Evolutionary conservation across 1,140 invertebrate species (phyloP).

Genomic region (Aporrectodea caliginosa): DNA sequence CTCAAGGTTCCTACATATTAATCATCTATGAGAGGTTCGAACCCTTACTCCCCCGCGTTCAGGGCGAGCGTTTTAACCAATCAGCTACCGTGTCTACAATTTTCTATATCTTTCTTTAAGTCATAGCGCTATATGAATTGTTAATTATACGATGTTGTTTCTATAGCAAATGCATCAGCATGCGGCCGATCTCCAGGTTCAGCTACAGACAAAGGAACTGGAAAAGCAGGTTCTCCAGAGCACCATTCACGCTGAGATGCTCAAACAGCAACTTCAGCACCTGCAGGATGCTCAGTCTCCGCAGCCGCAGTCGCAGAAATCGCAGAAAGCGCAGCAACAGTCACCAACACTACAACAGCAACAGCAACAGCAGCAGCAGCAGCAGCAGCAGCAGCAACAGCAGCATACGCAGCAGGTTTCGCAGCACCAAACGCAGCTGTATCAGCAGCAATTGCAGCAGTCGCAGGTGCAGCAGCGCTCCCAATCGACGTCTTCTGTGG

Average conservation of each 20-base stretch:
- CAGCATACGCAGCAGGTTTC: too few species aligned
- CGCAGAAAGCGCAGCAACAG: too few species aligned
- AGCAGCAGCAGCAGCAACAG: too few species aligned
- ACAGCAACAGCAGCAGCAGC: too few species aligned
- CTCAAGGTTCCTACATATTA: too few species aligned
- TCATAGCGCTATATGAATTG: neutral
- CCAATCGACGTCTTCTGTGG: too few species aligned
- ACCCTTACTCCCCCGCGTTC: too few species aligned
- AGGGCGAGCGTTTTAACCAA: neutral
- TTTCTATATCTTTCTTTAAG: neutral
- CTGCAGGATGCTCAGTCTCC: neutral
- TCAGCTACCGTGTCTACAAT: neutral
- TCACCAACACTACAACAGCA: too few species aligned
- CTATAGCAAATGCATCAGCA: neutral
- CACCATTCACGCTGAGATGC: neutral
- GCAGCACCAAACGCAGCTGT: too few species aligned
- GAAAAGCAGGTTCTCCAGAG: neutral
- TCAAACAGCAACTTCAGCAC: neutral
- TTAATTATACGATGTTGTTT: neutral
- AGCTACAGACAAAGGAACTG: neutral
- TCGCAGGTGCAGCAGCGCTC: too few species aligned
- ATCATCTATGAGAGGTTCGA: too few species aligned
- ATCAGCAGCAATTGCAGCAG: too few species aligned
- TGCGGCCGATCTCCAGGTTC: neutral
- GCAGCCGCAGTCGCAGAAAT: neutral